Conservation (phyloP, 2,797 vertebrate genomes). For the Anguilla megastoma region DNA sequence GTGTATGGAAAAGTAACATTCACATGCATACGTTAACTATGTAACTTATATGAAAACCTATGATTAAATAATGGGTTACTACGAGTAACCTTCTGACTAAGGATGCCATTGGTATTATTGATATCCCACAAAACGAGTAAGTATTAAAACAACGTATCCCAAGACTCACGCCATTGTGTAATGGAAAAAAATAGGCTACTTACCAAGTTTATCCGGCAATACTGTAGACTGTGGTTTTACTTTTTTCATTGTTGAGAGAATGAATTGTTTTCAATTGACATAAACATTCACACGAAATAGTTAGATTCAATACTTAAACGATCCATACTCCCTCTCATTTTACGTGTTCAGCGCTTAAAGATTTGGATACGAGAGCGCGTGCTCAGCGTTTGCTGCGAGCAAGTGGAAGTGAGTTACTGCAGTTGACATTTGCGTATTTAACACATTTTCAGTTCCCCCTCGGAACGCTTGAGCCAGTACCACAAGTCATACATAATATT, state of each 20-base stretch:
- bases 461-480: too few relatives aligned
- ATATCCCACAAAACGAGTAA: neutral
- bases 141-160: neutral
- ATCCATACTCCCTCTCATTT: neutral
- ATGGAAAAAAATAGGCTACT: neutral
- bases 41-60: neutral
- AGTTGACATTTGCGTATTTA: neutral
- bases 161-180: neutral
- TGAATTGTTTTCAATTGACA: neutral
- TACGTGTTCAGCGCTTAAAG: neutral
- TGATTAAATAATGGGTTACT: neutral
- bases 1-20: neutral
- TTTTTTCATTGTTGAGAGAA: neutral
- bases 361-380: neutral
- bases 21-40: neutral
- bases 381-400: neutral
- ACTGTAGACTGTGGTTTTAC: neutral
- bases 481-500: neutral
- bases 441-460: slow-evolving; percentile 15
- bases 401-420: neutral
- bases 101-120: neutral
- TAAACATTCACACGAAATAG: neutral
- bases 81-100: neutral
- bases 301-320: neutral
- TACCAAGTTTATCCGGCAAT: neutral